Evolutionary conservation across 2,797 vertebrate species (phyloP).

Genomic region (Notolabrus celidotus): DNA sequence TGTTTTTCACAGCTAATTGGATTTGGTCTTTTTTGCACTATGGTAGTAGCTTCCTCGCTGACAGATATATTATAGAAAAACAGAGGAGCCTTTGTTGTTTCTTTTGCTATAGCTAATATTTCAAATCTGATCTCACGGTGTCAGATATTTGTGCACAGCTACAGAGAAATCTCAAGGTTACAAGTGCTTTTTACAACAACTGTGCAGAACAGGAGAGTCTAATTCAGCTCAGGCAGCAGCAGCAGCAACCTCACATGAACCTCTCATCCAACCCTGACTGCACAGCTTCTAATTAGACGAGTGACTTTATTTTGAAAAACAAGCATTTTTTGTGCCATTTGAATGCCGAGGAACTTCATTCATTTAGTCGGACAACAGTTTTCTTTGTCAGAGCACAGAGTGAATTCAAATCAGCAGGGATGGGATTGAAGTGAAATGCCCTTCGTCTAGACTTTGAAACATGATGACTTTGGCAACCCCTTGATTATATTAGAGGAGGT

Average conservation of each 20-base stretch:
- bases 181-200: neutral
- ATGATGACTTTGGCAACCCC: neutral
- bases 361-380: too few species aligned
- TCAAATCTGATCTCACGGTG: neutral
- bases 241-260: neutral
- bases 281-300: neutral
- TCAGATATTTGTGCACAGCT: neutral
- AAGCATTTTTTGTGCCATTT: too few species aligned
- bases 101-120: neutral
- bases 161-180: slow-evolving; percentile 8
- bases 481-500: slow-evolving; percentile 7
- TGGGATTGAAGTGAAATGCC: too few species aligned
- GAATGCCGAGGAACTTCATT: too few species aligned
- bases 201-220: neutral
- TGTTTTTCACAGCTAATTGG: neutral
- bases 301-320: neutral
- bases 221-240: neutral
- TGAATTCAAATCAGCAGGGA: too few species aligned
- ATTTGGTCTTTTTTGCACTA: neutral
- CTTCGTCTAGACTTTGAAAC: too few species aligned
- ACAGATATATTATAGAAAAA: neutral
- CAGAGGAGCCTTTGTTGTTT: neutral
- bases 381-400: too few species aligned
- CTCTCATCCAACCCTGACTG: neutral
- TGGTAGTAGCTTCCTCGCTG: neutral